Percentiles rank a stretch among this genome's conserved stretches.
These are phyloP conservation scores for Ichneumoninae sp. DNA, from an alignment of 2,888 invertebrate genomes.

Conservation along the genomic window DNA sequence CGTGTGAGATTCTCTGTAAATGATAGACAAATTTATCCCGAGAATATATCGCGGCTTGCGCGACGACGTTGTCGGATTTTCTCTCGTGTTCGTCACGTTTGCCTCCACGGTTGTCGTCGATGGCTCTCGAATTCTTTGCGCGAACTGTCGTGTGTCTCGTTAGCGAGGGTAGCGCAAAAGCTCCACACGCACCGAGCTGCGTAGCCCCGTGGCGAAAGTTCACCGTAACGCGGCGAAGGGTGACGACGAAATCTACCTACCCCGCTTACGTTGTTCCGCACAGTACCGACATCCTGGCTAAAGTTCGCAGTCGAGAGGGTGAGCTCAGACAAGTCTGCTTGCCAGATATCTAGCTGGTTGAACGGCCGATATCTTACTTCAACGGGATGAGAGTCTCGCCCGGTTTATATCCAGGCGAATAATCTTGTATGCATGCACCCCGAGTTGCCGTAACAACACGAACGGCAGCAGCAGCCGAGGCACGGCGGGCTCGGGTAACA, in stretches of 20 bases:
- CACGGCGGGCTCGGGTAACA: background rate
- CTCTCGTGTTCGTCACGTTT: constrained; percentile 16
- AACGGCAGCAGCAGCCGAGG: constrained; percentile 16
- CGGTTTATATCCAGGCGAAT: constrained; percentile 64
- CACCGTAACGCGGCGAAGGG: constrained; percentile 10
- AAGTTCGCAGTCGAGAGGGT: constrained; percentile 48
- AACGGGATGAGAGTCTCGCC: constrained; percentile 57
- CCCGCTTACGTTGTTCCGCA: constrained; percentile 10
- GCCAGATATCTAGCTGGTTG: constrained; percentile 19
- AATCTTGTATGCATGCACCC: constrained; percentile 74
- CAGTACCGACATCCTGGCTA: constrained; percentile 29
- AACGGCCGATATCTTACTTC: constrained; percentile 52
- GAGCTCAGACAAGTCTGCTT: constrained; percentile 44
- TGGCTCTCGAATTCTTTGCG: constrained; percentile 34
- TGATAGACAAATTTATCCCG: constrained; percentile 26
- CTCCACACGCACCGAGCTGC: constrained; percentile 2
- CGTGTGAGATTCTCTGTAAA: background rate
- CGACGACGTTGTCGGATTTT: background rate
- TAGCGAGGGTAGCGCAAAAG: constrained; percentile 10
- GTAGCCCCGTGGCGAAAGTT: constrained; percentile 23
- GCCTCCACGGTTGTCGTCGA: constrained; percentile 15
- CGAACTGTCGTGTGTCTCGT: constrained; percentile 42
- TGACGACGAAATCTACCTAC: constrained; percentile 2
- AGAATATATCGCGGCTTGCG: constrained; percentile 7
- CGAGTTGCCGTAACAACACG: constrained; percentile 13